Evolutionary conservation across 2,797 vertebrate species (phyloP).

Genomic region (Choloepus didactylus): DNA sequence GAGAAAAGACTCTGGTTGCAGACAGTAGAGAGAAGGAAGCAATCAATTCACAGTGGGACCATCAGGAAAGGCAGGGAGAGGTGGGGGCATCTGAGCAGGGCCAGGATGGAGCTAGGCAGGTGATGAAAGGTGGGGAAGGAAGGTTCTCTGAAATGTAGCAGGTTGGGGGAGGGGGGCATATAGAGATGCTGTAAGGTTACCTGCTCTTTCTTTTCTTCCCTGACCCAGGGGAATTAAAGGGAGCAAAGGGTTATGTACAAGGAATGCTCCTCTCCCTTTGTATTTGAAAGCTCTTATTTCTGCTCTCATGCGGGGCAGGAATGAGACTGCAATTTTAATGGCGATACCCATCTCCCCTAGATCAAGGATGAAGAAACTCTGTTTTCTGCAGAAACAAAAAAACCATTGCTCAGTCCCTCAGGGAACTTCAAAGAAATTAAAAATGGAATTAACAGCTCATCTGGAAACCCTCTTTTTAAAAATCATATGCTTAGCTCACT

Average conservation of each 20-base stretch:
- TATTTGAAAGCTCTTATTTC: conserved; percentile 39
- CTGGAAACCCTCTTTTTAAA: conserved; percentile 81
- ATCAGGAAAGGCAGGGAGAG: neutral
- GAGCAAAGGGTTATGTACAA: neutral
- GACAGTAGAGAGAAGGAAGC: neutral
- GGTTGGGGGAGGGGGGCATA: neutral
- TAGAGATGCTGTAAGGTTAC: neutral
- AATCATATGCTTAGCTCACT: conserved; percentile 82
- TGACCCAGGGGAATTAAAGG: neutral
- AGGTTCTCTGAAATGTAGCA: neutral
- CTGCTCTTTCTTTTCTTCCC: conserved; percentile 39
- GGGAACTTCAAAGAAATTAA: conserved; percentile 82
- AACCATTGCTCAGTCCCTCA: conserved; percentile 54
- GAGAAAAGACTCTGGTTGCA: neutral
- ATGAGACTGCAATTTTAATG: conserved; percentile 54
- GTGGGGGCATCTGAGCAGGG: neutral
- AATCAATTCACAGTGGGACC: neutral
- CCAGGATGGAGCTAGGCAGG: neutral
- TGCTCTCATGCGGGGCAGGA: neutral
- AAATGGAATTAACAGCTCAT: conserved; percentile 83
- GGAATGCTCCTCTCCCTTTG: conserved; percentile 12
- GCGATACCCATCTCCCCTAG: neutral
- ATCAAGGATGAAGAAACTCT: conserved; percentile 71
- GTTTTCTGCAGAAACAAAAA: conserved; percentile 77
- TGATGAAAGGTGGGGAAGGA: neutral